phyloP scores from a whole-genome alignment of 2,888 invertebrate genomes.

The Ichneumon xanthorius region DNA sequence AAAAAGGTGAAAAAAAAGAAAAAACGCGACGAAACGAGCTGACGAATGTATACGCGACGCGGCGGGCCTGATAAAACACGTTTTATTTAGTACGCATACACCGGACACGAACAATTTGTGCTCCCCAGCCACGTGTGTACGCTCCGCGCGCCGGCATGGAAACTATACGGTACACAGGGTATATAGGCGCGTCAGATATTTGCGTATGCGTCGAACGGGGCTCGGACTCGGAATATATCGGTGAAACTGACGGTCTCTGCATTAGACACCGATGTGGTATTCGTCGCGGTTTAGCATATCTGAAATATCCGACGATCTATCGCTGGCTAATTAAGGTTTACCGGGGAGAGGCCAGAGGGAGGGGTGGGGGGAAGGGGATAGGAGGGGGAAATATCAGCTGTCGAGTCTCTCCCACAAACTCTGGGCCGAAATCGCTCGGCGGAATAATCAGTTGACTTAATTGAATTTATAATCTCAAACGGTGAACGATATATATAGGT shows the following conservation, averaged over 20 bases:
- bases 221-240: neutral
- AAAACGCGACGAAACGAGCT: conserved; percentile 1
- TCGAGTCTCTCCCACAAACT: neutral
- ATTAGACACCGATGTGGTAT: neutral
- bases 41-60: conserved; percentile 61
- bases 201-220: conserved; percentile 3
- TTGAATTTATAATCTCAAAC: conserved; percentile 67
- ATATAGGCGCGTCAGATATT: conserved; percentile 15
- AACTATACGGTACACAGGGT: conserved; percentile 36
- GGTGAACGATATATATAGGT: conserved; percentile 23
- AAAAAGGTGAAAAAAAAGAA: neutral
- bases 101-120: conserved; percentile 69
- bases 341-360: neutral
- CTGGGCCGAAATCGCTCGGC: conserved; percentile 26
- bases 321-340: conserved; percentile 63
- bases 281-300: conserved; percentile 45
- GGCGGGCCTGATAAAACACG: conserved; percentile 64
- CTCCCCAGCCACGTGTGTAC: conserved; percentile 56
- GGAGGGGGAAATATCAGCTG: no score
- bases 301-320: conserved; percentile 61
- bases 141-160: neutral
- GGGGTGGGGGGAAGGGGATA: neutral
- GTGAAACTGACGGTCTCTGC: conserved; percentile 13
- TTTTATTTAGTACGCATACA: conserved; percentile 69
- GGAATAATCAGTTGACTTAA: conserved; percentile 67